Evolutionary conservation across 2,888 invertebrate genomes (phyloP).

Genomic region (Ichneumoninae sp.): DNA sequence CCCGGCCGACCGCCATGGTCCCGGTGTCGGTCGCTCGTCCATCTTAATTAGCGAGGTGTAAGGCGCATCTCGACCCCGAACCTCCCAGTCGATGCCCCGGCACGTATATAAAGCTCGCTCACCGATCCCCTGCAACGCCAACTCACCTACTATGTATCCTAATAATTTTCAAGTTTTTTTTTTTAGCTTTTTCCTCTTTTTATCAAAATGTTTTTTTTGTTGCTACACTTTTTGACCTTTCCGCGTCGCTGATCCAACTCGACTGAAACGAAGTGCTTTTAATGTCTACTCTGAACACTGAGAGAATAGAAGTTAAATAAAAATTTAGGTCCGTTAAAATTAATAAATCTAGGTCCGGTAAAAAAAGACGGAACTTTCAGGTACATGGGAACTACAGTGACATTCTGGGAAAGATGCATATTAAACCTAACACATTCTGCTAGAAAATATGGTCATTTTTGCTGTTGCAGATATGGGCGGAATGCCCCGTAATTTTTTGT

Average conservation of each 20-base stretch:
- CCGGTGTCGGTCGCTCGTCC: slow-evolving; percentile 69
- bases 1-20: slow-evolving; percentile 9
- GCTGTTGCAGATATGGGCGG: too few species aligned
- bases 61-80: slow-evolving; percentile 49
- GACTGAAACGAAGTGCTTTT: background rate
- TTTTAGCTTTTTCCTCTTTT: background rate
- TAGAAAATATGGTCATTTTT: too few species aligned
- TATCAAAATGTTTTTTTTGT: background rate
- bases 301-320: too few species aligned
- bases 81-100: slow-evolving; percentile 20
- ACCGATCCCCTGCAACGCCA: background rate
- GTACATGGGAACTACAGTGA: too few species aligned
- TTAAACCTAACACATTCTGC: too few species aligned
- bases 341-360: too few species aligned
- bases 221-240: background rate
- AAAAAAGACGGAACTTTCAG: too few species aligned
- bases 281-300: too few species aligned
- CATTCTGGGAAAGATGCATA: too few species aligned
- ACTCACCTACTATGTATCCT: background rate
- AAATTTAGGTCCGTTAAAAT: too few species aligned
- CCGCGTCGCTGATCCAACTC: background rate
- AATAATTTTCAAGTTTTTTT: slow-evolving; percentile 21
- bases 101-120: slow-evolving; percentile 25
- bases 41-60: slow-evolving; percentile 75
- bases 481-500: too few species aligned